Percentiles rank a stretch among this genome's conserved stretches.
These are phyloP conservation scores for Saturnia pavonia DNA, from an alignment of 2,888 invertebrate genomes.

Conservation along the genomic window DNA sequence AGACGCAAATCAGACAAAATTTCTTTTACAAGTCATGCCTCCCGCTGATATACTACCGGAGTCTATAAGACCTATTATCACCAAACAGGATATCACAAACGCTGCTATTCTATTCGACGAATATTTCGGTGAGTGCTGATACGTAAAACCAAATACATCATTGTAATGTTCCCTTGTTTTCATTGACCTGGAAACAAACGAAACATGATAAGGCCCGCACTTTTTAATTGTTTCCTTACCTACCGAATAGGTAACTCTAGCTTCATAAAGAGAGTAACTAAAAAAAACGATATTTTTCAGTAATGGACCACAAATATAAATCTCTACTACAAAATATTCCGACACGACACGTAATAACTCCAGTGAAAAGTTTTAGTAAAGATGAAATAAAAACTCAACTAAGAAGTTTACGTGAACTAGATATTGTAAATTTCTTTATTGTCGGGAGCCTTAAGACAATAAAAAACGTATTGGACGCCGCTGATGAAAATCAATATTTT, in stretches of 20 bases:
- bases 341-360: constrained; percentile 92
- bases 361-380: constrained; percentile 80
- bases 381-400: constrained; percentile 86
- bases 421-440: constrained; percentile 95
- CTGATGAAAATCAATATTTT: constrained; percentile 88
- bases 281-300: constrained; percentile 65
- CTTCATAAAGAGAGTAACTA: background rate
- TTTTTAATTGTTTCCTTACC: constrained; percentile 15
- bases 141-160: constrained; percentile 18
- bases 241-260: constrained; percentile 27
- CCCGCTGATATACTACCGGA: constrained; percentile 93
- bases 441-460: constrained; percentile 88
- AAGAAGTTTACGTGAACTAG: constrained; percentile 87
- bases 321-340: constrained; percentile 94
- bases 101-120: constrained; percentile 96
- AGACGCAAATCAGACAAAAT: constrained; percentile 85
- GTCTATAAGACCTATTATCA: constrained; percentile 90
- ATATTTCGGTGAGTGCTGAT: constrained; percentile 85
- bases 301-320: constrained; percentile 97
- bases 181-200: constrained; percentile 1
- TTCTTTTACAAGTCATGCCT: constrained; percentile 91
- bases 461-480: constrained; percentile 85
- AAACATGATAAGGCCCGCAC: constrained; percentile 31
- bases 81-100: constrained; percentile 92
- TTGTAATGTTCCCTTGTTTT: constrained; percentile 5